phyloP scores from a whole-genome alignment of 2,888 invertebrate species.

The Ectobius pallidus region DNA sequence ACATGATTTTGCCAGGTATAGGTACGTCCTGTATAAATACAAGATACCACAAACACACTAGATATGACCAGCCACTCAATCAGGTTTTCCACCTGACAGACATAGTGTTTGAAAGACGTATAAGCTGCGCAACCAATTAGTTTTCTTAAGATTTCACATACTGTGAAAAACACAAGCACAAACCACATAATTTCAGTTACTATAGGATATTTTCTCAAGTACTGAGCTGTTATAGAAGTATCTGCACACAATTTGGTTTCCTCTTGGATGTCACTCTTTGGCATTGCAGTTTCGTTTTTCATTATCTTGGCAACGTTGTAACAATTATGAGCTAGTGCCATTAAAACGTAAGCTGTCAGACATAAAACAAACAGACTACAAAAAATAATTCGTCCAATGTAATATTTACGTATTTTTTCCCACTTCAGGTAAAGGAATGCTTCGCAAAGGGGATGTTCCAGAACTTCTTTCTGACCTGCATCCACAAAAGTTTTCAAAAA shows the following conservation, averaged over 20 bases:
- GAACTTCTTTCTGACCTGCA: constrained; percentile 86
- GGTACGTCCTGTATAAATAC: constrained; percentile 76
- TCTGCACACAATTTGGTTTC: constrained; percentile 74
- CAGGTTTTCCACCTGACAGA: constrained; percentile 83
- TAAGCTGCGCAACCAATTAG: constrained; percentile 83
- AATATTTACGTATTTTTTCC: constrained; percentile 89
- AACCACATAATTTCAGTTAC: constrained; percentile 87
- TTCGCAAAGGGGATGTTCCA: constrained; percentile 85
- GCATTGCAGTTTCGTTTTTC: constrained; percentile 47
- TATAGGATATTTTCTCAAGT: constrained; percentile 74
- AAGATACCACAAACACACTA: constrained; percentile 83
- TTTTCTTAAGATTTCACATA: constrained; percentile 80
- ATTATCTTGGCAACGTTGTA: constrained; percentile 81
- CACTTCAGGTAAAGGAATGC: constrained; percentile 88
- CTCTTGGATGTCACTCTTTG: constrained; percentile 60
- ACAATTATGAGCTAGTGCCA: constrained; percentile 82
- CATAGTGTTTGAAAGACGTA: constrained; percentile 79
- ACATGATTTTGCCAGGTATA: constrained; percentile 88
- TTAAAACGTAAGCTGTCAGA: constrained; percentile 80
- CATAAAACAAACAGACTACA: constrained; percentile 81
- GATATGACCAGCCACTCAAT: constrained; percentile 88
- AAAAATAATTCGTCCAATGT: constrained; percentile 77
- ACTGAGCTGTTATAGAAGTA: constrained; percentile 76
- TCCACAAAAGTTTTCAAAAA: constrained; percentile 87
- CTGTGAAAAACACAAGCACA: constrained; percentile 76